Evolutionary conservation across 2,888 invertebrate species (phyloP), one percentile per base, ranked within the genome.

Genomic region (Agrypnus murinus): DNA sequence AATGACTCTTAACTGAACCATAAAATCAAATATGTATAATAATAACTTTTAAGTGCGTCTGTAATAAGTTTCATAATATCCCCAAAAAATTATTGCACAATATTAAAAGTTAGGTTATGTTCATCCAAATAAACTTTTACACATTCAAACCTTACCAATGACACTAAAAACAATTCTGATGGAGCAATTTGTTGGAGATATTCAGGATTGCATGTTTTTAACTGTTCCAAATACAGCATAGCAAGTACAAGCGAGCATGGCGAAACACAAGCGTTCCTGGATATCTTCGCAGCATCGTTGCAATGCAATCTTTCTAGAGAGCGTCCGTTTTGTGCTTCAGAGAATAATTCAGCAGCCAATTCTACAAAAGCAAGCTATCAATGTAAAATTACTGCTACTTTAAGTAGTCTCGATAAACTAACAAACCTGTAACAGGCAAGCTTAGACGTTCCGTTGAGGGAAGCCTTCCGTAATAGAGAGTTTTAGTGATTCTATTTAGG

Each of bases 161-260:
- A 96, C 73, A 98, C 94, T 68, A 99, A 90, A 86, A 98, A 98
- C 69, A 99, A 90, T 84, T 98, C 97, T 32, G 95, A 93, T 31
- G 98, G 97, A 32, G 94, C 92, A 58, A 96, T 92, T 79, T 90
- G 88, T 77, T 92, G 90, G 72, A 98, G 89, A 86, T 97, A 98
- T 77, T 93, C 92, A 0, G 95, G 93, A 87, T 96, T 94, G 79
- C 90, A 89, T 72, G 89, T 88, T 83, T 94, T 92, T 64, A 99
- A 89, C 75, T 98, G 90, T 87, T 98, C 97, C 79, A 98, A 89
- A 86, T 99, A 99, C 48, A 98, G 89, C 81, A 99, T 88, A 31
- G 98, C 97, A 80, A 98, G 90, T 77, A 98, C 94, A 64, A 99
- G 89, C 10, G 97, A 95, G 84, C 96, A 96, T 0, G 98, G 97